phyloP scores from a whole-genome alignment of 1,140 invertebrate genomes.

The Asbolus verrucosus region DNA sequence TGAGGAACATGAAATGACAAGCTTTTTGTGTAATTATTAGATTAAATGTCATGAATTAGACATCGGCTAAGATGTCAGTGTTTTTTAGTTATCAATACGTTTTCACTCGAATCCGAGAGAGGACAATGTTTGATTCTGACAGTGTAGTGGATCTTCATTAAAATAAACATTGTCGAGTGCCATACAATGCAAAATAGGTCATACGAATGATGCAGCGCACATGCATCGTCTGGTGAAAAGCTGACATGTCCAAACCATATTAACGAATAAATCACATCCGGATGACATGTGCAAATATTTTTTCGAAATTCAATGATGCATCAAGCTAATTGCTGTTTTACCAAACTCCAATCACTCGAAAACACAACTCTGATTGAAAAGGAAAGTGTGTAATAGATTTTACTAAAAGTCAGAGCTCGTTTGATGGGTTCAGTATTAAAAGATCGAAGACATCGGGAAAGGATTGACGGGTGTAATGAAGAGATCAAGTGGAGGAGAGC shows the following conservation, averaged over 20 bases:
- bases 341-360: background rate
- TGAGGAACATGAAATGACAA: constrained; percentile 29
- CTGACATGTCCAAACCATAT: constrained; percentile 35
- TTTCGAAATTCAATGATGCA: constrained; percentile 1
- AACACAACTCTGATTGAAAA: background rate
- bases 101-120: no score
- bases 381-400: constrained; percentile 1
- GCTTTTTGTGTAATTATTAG: constrained; percentile 18
- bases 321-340: constrained; percentile 1
- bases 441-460: constrained; percentile 12
- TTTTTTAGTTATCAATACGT: constrained; percentile 13
- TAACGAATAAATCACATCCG: constrained; percentile 27
- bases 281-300: constrained; percentile 34
- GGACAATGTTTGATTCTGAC: constrained; percentile 23
- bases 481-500: constrained; percentile 17
- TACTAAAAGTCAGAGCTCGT: constrained; percentile 19
- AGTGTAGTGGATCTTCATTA: constrained; percentile 7
- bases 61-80: background rate
- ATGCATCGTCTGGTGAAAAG: constrained; percentile 29
- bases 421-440: background rate
- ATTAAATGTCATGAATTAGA: constrained; percentile 29
- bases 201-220: constrained; percentile 21
- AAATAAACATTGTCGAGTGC: constrained; percentile 13
- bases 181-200: constrained; percentile 28
- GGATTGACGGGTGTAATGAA: constrained; percentile 27